These are phyloP conservation scores for Alitta virens DNA, from an alignment of 2,888 invertebrate species.

Conservation along the genomic window DNA sequence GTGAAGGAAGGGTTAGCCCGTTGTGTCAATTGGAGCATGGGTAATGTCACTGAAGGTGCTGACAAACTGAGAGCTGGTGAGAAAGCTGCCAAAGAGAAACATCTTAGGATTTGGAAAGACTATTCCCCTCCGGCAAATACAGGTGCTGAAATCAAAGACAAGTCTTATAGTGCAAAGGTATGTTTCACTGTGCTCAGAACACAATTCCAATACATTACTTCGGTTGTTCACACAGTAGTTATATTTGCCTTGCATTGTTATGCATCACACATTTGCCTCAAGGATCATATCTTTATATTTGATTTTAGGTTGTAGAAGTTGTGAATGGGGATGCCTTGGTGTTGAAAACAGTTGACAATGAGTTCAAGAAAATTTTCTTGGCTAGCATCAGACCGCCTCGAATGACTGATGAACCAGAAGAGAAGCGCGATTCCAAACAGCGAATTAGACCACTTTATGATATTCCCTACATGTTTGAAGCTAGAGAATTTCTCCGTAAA, in stretches of 20 bases:
- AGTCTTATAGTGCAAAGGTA: slow-evolving; percentile 47
- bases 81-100: slow-evolving; percentile 81
- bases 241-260: too few species aligned
- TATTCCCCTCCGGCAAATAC: slow-evolving; percentile 63
- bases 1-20: slow-evolving; percentile 87
- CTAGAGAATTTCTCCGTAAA: slow-evolving; percentile 92
- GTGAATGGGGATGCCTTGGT: slow-evolving; percentile 91
- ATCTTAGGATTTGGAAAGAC: slow-evolving; percentile 86
- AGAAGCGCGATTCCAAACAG: slow-evolving; percentile 30
- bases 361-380: slow-evolving; percentile 86
- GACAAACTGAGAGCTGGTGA: slow-evolving; percentile 83
- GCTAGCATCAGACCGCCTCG: slow-evolving; percentile 93
- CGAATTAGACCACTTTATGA: slow-evolving; percentile 81
- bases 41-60: slow-evolving; percentile 76
- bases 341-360: slow-evolving; percentile 76
- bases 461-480: slow-evolving; percentile 98
- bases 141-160: slow-evolving; percentile 48
- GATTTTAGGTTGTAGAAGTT: slow-evolving; percentile 67
- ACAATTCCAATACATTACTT: too few species aligned
- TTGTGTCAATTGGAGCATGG: slow-evolving; percentile 92
- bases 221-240: too few species aligned
- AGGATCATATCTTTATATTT: too few species aligned
- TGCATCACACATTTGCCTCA: too few species aligned
- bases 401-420: slow-evolving; percentile 26
- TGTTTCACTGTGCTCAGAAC: slow-evolving; percentile 29